These are phyloP conservation scores for Magallana ariakensis DNA, from an alignment of 1,140 invertebrate species.

Conservation along the genomic window DNA sequence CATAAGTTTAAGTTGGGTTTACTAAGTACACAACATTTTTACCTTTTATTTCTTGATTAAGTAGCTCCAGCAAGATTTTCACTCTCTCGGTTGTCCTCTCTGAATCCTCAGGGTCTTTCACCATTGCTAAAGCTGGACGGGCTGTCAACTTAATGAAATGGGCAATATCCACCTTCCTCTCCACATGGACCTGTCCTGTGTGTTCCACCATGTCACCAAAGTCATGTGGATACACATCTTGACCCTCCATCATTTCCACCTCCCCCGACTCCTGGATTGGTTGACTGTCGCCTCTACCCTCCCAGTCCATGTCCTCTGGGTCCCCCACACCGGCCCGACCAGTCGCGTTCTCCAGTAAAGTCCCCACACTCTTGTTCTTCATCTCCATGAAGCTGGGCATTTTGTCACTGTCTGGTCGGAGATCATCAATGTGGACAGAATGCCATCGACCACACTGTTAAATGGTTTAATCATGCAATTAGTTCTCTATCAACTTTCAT, in stretches of 20 bases:
- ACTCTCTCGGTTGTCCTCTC: slow-evolving; percentile 63
- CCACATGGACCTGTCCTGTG: slow-evolving; percentile 16
- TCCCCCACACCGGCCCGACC: not conserved
- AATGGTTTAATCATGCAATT: not conserved
- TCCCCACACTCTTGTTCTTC: slow-evolving; percentile 56
- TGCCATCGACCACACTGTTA: slow-evolving; percentile 74
- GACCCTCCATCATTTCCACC: slow-evolving; percentile 42
- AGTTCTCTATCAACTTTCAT: not conserved
- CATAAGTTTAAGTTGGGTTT: no score
- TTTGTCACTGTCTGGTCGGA: slow-evolving; percentile 55
- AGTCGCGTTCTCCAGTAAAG: slow-evolving; percentile 49
- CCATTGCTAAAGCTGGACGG: slow-evolving; percentile 64
- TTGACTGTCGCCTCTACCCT: not conserved
- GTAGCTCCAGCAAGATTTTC: slow-evolving; percentile 58
- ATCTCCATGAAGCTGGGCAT: slow-evolving; percentile 66
- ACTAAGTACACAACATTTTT: no score
- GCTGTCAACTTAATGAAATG: slow-evolving; percentile 53
- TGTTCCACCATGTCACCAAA: not conserved
- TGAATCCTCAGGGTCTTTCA: slow-evolving; percentile 61
- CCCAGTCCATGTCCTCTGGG: slow-evolving; percentile 7
- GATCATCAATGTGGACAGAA: slow-evolving; percentile 75
- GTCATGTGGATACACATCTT: not conserved
- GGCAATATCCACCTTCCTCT: slow-evolving; percentile 44
- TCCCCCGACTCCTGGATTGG: slow-evolving; percentile 3
- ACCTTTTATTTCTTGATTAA: slow-evolving; percentile 45